Percentiles rank a stretch among this genome's conserved stretches.
Conservation (phyloP, 2,113 vertebrate genomes). For the Setophaga coronata region DNA sequence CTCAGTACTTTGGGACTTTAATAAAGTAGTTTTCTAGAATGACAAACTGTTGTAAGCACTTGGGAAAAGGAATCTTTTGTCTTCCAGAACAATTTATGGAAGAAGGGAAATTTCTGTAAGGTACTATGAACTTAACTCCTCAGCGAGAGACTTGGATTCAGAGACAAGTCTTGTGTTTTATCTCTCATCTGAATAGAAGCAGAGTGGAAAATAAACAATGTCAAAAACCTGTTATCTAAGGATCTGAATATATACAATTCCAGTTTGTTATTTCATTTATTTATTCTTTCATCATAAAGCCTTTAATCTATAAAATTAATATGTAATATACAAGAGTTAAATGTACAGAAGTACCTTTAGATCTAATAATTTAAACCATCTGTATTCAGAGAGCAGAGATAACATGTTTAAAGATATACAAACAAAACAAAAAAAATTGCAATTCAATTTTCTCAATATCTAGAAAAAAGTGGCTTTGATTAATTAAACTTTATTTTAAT, state of each 20-base stretch:
- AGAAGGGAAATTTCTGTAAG: not conserved
- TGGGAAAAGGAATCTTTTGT: not conserved
- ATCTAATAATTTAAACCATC: slow-evolving; percentile 66
- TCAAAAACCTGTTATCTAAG: slow-evolving; percentile 25
- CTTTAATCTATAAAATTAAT: slow-evolving; percentile 65
- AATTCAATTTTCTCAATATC: slow-evolving; percentile 24
- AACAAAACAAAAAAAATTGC: not conserved
- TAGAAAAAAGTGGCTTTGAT: slow-evolving; percentile 43
- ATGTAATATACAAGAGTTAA: slow-evolving; percentile 68
- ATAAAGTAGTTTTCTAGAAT: not conserved
- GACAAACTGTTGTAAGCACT: slow-evolving; percentile 43
- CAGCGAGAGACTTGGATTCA: not conserved
- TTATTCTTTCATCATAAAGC: slow-evolving; percentile 63
- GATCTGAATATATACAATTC: slow-evolving; percentile 26
- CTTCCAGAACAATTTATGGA: not conserved
- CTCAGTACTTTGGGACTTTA: not conserved
- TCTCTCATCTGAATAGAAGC: slow-evolving; percentile 3
- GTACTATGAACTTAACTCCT: not conserved
- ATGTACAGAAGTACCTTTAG: slow-evolving; percentile 62
- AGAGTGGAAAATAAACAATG: not conserved
- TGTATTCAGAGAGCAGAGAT: slow-evolving; percentile 8
- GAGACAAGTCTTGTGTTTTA: not conserved
- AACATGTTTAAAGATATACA: slow-evolving; percentile 43
- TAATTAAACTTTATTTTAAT: slow-evolving; percentile 60
- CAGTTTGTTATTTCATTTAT: slow-evolving; percentile 59